A percentile compares a stretch with the other conserved stretches of the same genome.
Conservation (phyloP, 2,113 vertebrate genomes). For the Cebidichthys violaceus region DNA sequence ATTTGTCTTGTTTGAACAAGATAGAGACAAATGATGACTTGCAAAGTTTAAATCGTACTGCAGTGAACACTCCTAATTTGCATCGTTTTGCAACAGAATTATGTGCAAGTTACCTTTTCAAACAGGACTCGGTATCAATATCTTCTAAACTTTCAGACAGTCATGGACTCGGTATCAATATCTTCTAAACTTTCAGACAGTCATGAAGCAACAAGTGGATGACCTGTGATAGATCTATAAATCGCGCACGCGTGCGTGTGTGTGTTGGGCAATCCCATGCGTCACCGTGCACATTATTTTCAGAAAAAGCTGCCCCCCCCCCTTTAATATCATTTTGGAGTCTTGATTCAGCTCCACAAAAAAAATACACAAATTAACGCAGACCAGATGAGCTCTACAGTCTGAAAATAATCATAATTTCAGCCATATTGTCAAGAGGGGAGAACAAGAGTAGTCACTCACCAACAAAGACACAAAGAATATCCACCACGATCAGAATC, state of each 20-base stretch:
- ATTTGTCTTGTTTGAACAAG: conserved; percentile 64
- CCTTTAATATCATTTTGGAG: background rate
- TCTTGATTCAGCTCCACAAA: no score
- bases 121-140: background rate
- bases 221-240: conserved; percentile 7
- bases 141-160: background rate
- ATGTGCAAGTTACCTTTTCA: background rate
- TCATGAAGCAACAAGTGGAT: conserved; percentile 22
- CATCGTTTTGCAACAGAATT: background rate
- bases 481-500: conserved; percentile 87
- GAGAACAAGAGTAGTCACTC: conserved; percentile 65
- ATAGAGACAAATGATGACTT: conserved; percentile 3
- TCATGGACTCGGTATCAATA: background rate
- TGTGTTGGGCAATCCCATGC: conserved; percentile 30
- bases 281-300: background rate
- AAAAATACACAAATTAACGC: background rate
- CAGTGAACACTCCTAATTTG: background rate
- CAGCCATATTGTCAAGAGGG: conserved; percentile 57
- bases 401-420: conserved; percentile 3
- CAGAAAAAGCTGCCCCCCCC: background rate
- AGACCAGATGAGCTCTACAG: background rate
- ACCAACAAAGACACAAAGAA: conserved; percentile 89
- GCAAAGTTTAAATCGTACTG: background rate
- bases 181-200: background rate
- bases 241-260: background rate